phyloP scores from a whole-genome alignment of 2,113 vertebrate genomes.

The Lucifuga dentata region DNA sequence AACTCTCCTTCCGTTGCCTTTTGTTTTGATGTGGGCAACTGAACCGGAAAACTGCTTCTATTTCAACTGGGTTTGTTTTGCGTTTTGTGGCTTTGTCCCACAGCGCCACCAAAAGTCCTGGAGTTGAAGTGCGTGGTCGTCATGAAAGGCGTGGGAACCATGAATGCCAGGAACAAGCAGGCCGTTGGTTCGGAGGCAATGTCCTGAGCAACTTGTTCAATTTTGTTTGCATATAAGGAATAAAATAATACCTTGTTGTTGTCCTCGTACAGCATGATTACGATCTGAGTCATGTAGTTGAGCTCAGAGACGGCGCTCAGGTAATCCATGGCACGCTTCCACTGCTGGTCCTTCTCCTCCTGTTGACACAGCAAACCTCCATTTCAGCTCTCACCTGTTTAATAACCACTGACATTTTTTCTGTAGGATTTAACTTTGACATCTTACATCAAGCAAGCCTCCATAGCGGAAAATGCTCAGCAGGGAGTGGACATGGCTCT shows the following conservation, averaged over 20 bases:
- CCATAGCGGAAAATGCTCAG: conserved; percentile 97
- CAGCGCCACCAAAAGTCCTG: no score
- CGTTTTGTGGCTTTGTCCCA: no score
- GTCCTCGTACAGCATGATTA: conserved; percentile 99
- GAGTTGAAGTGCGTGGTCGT: no score
- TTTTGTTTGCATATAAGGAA: not conserved
- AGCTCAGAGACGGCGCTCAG: conserved; percentile 97
- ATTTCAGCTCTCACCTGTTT: not conserved
- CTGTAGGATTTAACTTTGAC: not conserved
- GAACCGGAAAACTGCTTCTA: no score
- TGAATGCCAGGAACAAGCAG: no score
- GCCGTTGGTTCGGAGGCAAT: no score
- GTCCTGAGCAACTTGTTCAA: no score
- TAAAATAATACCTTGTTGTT: conserved; percentile 91
- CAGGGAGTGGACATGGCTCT: conserved; percentile 97
- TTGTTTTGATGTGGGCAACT: no score
- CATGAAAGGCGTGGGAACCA: no score
- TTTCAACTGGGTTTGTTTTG: no score
- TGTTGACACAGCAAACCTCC: conserved; percentile 58
- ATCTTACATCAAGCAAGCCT: conserved; percentile 93
- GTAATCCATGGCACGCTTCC: conserved; percentile 98
- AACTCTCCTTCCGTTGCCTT: no score
- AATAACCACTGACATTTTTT: not conserved
- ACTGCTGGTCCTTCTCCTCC: conserved; percentile 96
- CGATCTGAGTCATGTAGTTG: conserved; percentile 99